A percentile compares a stretch with the other conserved stretches of the same genome.
Conservation (phyloP, 2,888 invertebrate genomes). For the Andrena fulva region DNA sequence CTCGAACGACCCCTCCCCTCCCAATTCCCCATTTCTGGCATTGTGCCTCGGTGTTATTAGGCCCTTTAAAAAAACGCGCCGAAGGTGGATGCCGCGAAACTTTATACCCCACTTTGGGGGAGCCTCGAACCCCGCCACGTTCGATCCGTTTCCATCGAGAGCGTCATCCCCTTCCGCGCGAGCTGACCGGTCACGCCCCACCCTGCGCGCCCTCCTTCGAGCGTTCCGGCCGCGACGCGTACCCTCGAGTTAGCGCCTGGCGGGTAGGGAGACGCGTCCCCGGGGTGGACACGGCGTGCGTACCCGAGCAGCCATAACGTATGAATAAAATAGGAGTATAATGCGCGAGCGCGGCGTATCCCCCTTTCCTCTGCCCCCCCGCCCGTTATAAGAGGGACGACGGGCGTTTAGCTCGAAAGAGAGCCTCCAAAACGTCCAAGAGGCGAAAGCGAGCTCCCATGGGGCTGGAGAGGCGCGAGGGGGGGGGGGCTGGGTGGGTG, state of each 20-base stretch:
- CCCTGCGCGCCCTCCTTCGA: neutral
- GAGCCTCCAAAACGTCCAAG: slow-evolving; percentile 31
- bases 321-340: slow-evolving; percentile 79
- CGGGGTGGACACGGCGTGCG: slow-evolving; percentile 7
- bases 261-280: slow-evolving; percentile 14
- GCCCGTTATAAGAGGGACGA: neutral
- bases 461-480: neutral
- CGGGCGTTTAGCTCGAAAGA: slow-evolving; percentile 26
- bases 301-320: slow-evolving; percentile 54
- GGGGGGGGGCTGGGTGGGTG: slow-evolving; percentile 14
- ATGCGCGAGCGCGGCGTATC: slow-evolving; percentile 68
- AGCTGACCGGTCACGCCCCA: neutral
- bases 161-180: no score
- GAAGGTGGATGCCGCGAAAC: no score
- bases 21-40: no score
- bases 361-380: neutral
- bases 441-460: slow-evolving; percentile 19
- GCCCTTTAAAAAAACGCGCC: no score
- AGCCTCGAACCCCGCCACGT: neutral
- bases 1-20: neutral
- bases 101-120: no score
- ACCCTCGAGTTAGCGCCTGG: slow-evolving; percentile 7
- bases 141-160: neutral
- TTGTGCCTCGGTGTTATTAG: no score
- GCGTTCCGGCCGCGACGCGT: neutral